These are phyloP conservation scores for Origma solitaria DNA, from an alignment of 2,113 vertebrate species.

Conservation along the genomic window DNA sequence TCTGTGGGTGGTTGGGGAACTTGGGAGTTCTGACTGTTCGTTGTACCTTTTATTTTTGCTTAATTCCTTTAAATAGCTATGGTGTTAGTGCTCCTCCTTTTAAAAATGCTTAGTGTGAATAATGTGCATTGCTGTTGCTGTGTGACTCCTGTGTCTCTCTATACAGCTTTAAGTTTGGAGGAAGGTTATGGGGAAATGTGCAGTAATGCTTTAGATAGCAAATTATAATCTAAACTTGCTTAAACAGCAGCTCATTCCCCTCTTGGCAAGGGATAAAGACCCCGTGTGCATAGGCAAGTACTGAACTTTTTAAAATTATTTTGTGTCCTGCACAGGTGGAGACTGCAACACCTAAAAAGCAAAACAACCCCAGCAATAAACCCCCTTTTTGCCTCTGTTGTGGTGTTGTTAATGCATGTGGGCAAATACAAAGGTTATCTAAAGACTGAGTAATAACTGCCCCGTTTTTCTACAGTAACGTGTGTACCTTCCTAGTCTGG, in stretches of 20 bases:
- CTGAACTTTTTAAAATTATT: not conserved
- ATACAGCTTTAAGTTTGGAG: not conserved
- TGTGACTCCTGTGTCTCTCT: not conserved
- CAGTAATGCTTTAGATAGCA: not conserved
- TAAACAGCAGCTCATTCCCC: not conserved
- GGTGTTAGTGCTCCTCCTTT: not conserved
- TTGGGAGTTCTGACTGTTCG: not conserved
- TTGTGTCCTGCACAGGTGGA: not conserved
- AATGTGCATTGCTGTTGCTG: not conserved
- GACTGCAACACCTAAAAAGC: not conserved
- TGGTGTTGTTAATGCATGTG: not conserved
- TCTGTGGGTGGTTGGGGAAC: not conserved
- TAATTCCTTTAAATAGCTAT: not conserved
- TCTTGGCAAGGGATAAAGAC: not conserved
- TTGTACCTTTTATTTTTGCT: not conserved
- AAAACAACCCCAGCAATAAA: not conserved
- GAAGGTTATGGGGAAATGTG: not conserved
- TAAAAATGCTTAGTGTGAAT: not conserved
- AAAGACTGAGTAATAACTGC: not conserved
- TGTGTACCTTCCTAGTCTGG: not conserved
- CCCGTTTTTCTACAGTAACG: not conserved
- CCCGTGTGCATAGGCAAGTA: not conserved
- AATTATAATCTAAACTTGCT: not conserved
- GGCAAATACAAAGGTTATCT: not conserved
- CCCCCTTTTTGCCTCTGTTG: not conserved